A percentile compares a stretch with the other conserved stretches of the same genome.
Evolutionary conservation across 2,113 vertebrate genomes (phyloP).

Genomic region (Oryctolagus cuniculus): mOryCun1.1 NC_091433.1:30559501-30560000

Average conservation of each 20-base stretch:
- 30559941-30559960: neutral
- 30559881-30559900: neutral
- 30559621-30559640: neutral
- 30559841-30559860: neutral
- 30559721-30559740: neutral
- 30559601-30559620: neutral
- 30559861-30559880: neutral
- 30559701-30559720: neutral
- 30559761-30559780: neutral
- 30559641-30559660: neutral
- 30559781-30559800: neutral
- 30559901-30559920: constrained; percentile 28
- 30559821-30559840: neutral
- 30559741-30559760: neutral
- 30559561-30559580: neutral
- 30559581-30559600: neutral
- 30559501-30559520: neutral
- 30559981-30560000: neutral
- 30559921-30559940: neutral
- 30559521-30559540: neutral
- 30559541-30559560: neutral
- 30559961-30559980: constrained; percentile 37
- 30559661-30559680: neutral
- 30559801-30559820: neutral
- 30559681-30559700: neutral